phyloP scores from a whole-genome alignment of 92 coral and sea anemone species.

The Porites divaricata region DNA sequence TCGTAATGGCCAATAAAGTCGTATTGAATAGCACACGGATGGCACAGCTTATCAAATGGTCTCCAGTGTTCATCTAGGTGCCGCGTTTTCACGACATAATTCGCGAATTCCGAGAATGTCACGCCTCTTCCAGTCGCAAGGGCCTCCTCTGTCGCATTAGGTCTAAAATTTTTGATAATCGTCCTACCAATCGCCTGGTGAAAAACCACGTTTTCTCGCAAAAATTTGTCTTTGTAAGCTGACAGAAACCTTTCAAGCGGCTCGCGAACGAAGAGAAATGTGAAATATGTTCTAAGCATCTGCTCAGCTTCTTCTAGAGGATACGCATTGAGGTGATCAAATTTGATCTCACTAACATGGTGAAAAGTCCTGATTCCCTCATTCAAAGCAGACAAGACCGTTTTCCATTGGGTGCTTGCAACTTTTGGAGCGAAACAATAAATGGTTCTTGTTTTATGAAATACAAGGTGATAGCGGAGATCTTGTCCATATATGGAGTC shows the following conservation, averaged over 20 bases:
- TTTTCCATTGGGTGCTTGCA: slow-evolving; percentile 40
- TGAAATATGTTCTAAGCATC: slow-evolving; percentile 27
- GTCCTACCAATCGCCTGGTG: slow-evolving; percentile 7
- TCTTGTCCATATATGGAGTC: slow-evolving; percentile 17
- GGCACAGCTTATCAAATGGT: slow-evolving; percentile 25
- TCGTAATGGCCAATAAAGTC: slow-evolving; percentile 44
- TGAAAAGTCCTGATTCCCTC: neutral
- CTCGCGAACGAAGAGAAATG: slow-evolving; percentile 33
- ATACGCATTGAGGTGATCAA: slow-evolving; percentile 8
- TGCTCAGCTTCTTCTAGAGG: neutral
- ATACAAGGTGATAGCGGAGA: slow-evolving; percentile 30
- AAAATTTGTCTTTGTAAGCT: slow-evolving; percentile 37
- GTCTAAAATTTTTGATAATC: neutral
- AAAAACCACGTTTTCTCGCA: slow-evolving; percentile 3
- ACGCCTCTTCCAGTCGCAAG: slow-evolving; percentile 24
- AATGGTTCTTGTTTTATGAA: slow-evolving; percentile 21
- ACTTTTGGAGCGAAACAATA: slow-evolving; percentile 44
- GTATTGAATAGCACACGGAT: slow-evolving; percentile 39
- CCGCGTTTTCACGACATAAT: neutral
- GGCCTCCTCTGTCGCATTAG: slow-evolving; percentile 22
- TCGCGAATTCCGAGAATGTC: slow-evolving; percentile 35
- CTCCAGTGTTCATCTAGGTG: slow-evolving; percentile 41
- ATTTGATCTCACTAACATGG: neutral
- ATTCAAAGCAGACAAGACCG: slow-evolving; percentile 1
- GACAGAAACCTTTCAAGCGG: slow-evolving; percentile 44